phyloP scores from a whole-genome alignment of 2,797 vertebrate genomes.

The Brachyrhaphis roseni region DNA sequence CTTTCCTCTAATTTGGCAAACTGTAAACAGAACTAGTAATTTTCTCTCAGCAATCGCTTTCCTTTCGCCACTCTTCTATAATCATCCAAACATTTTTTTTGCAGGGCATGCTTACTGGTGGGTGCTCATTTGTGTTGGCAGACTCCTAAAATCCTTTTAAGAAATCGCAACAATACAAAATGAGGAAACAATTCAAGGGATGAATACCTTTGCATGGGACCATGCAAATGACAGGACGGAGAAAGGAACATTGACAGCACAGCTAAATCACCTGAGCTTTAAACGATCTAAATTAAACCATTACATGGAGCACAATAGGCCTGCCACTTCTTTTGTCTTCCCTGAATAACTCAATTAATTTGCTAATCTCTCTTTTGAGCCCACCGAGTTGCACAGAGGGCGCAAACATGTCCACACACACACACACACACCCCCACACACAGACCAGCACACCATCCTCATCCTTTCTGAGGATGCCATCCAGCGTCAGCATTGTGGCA shows the following conservation, averaged over 20 bases:
- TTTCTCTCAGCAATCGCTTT: neutral
- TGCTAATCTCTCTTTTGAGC: constrained; percentile 57
- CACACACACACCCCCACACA: constrained; percentile 6
- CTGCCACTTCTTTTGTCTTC: constrained; percentile 54
- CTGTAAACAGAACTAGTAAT: neutral
- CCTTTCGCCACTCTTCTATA: neutral
- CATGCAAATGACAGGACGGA: neutral
- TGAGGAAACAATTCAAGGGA: neutral
- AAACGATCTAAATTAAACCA: constrained; percentile 47
- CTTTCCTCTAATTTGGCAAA: neutral
- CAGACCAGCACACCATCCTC: neutral
- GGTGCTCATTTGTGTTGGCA: neutral
- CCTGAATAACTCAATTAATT: constrained; percentile 68
- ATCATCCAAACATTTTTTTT: neutral
- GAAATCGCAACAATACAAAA: neutral
- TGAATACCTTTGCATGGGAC: neutral
- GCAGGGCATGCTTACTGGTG: neutral
- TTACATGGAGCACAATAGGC: constrained; percentile 36
- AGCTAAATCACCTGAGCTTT: constrained; percentile 51
- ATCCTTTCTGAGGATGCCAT: constrained; percentile 49
- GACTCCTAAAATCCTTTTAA: neutral
- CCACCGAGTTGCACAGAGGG: constrained; percentile 30
- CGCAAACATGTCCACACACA: constrained; percentile 19
- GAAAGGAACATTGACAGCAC: constrained; percentile 20
- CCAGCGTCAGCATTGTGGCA: constrained; percentile 51